Conservation (phyloP, 2,888 invertebrate genomes). For the Helobdella robusta region DNA sequence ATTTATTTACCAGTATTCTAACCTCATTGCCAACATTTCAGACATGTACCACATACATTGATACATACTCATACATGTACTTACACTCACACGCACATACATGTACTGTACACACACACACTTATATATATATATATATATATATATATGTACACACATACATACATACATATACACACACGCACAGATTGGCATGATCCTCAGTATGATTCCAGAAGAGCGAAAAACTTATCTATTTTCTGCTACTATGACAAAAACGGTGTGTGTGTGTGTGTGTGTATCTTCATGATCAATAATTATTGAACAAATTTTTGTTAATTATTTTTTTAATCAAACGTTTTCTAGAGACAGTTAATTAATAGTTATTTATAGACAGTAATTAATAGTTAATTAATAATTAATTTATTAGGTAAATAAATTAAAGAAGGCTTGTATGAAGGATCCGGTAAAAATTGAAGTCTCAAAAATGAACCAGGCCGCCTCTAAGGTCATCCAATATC, state of each 20-base stretch:
- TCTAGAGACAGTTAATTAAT: too few relatives aligned
- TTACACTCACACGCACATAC: neutral
- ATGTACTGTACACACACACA: too few relatives aligned
- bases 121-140: neutral
- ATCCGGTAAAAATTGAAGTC: slow-evolving; percentile 89
- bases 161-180: slow-evolving; percentile 2
- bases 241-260: slow-evolving; percentile 88
- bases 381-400: neutral
- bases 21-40: too few relatives aligned
- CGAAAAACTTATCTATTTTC: slow-evolving; percentile 87
- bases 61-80: too few relatives aligned
- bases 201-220: slow-evolving; percentile 80
- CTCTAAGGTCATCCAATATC: slow-evolving; percentile 85
- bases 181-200: slow-evolving; percentile 81
- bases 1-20: too few relatives aligned
- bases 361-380: too few relatives aligned
- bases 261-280: too few relatives aligned
- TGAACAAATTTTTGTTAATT: too few relatives aligned
- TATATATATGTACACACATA: slow-evolving; percentile 1
- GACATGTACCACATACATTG: too few relatives aligned
- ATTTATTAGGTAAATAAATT: slow-evolving; percentile 62
- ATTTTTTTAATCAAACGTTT: too few relatives aligned
- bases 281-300: too few relatives aligned
- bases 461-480: slow-evolving; percentile 96
- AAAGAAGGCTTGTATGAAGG: slow-evolving; percentile 81